Percentiles rank a stretch among this genome's conserved stretches.
Evolutionary conservation across 2,888 invertebrate species (phyloP).

Genomic region (Diloba caeruleocephala): DNA sequence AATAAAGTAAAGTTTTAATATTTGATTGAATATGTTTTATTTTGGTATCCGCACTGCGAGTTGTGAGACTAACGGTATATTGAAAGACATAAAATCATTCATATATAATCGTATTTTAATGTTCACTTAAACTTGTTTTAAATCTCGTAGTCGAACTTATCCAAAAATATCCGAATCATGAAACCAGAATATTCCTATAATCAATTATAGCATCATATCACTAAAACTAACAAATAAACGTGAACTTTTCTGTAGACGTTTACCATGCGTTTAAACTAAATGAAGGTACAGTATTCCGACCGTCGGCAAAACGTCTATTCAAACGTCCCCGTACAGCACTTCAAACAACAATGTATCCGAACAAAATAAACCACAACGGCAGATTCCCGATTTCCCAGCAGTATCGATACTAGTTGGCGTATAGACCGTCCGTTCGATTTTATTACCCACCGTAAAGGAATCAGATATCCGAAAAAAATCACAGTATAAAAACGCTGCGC

Average conservation of each 20-base stretch:
- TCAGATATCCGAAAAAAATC: conserved; percentile 65
- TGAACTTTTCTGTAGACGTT: not conserved
- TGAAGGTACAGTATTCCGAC: not conserved
- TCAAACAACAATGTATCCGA: conserved; percentile 29
- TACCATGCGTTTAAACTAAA: conserved; percentile 6
- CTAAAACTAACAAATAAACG: not conserved
- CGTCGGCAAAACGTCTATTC: conserved; percentile 9
- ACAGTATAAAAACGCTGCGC: conserved; percentile 58
- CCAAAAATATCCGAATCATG: too few relatives aligned
- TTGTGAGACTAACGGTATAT: too few relatives aligned
- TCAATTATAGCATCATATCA: too few relatives aligned
- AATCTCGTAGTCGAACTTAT: too few relatives aligned
- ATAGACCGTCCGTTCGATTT: conserved; percentile 70
- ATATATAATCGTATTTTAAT: too few relatives aligned
- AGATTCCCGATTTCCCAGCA: conserved; percentile 28
- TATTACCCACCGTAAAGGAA: conserved; percentile 76
- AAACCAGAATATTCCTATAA: too few relatives aligned
- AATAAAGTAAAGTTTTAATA: conserved; percentile 7
- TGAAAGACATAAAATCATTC: too few relatives aligned
- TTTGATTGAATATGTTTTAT: too few relatives aligned
- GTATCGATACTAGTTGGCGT: conserved; percentile 63
- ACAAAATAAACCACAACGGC: conserved; percentile 41
- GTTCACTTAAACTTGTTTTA: too few relatives aligned
- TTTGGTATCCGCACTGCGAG: too few relatives aligned
- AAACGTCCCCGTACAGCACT: conserved; percentile 21